phyloP scores from a whole-genome alignment of 1,140 invertebrate genomes.

The Hycleus phaleratus region DNA sequence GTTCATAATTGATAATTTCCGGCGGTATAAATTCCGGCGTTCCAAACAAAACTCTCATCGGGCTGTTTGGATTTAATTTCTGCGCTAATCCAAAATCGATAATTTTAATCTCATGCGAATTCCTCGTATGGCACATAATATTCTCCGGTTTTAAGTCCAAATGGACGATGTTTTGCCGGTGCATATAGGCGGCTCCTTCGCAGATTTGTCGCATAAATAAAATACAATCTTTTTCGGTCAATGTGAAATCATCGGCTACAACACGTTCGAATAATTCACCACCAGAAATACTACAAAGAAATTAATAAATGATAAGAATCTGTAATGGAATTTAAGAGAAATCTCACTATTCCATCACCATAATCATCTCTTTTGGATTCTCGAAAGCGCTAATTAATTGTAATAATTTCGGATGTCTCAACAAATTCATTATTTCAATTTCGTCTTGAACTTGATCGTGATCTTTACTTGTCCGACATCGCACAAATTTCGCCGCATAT shows the following conservation, averaged over 20 bases:
- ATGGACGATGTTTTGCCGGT: constrained; percentile 76
- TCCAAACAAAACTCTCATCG: constrained; percentile 75
- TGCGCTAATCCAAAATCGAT: constrained; percentile 88
- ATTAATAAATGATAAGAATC: not conserved
- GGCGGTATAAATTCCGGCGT: constrained; percentile 92
- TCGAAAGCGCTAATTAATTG: constrained; percentile 84
- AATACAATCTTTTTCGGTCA: constrained; percentile 85
- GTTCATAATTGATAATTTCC: constrained; percentile 88
- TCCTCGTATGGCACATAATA: constrained; percentile 78
- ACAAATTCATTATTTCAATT: constrained; percentile 84
- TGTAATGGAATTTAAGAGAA: not conserved
- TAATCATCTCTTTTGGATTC: constrained; percentile 74
- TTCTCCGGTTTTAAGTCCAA: constrained; percentile 92
- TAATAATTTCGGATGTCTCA: constrained; percentile 85
- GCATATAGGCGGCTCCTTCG: constrained; percentile 84
- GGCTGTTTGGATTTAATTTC: constrained; percentile 59
- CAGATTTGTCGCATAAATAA: constrained; percentile 89
- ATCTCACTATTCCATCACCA: constrained; percentile 93
- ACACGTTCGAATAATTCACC: constrained; percentile 89
- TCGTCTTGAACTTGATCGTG: constrained; percentile 82
- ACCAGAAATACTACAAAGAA: constrained; percentile 69
- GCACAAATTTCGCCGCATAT: constrained; percentile 88
- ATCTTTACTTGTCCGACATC: constrained; percentile 71
- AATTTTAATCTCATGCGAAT: constrained; percentile 78
- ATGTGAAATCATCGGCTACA: constrained; percentile 82